Percentiles rank a stretch among this genome's conserved stretches.
These are phyloP conservation scores for Dicranocentrus wangi DNA, from an alignment of 2,888 invertebrate species.

Conservation along the genomic window DNA sequence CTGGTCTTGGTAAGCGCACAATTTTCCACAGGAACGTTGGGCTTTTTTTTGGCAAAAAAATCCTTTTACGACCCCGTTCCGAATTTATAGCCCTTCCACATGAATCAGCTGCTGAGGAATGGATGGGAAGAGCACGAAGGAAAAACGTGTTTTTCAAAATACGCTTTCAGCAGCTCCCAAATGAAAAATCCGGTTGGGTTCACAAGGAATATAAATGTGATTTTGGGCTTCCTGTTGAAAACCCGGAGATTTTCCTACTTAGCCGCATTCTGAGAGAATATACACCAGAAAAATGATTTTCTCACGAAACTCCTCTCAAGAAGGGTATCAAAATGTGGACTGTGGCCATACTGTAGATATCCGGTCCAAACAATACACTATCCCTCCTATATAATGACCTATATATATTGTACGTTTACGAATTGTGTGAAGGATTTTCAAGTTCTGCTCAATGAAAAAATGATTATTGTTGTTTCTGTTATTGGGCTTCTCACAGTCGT, in stretches of 20 bases:
- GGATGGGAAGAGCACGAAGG: slow-evolving; percentile 12
- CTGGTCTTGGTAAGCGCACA: background rate
- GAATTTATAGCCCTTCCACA: slow-evolving; percentile 63
- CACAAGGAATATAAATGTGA: slow-evolving; percentile 50
- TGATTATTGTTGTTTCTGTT: background rate
- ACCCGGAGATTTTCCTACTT: too few species aligned
- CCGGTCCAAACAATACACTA: too few species aligned
- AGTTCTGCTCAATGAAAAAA: background rate
- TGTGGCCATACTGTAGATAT: too few species aligned
- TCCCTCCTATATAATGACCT: too few species aligned
- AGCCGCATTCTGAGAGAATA: too few species aligned
- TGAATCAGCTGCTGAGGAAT: slow-evolving; percentile 62
- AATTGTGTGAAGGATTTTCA: too few species aligned
- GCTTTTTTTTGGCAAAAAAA: slow-evolving; percentile 59
- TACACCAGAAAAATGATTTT: slow-evolving; percentile 22
- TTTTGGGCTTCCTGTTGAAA: slow-evolving; percentile 18
- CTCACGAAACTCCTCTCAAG: slow-evolving; percentile 4
- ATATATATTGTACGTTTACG: too few species aligned
- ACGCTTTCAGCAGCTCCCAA: slow-evolving; percentile 31
- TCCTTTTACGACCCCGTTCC: slow-evolving; percentile 62
- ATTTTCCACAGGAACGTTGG: slow-evolving; percentile 7
- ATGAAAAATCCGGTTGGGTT: slow-evolving; percentile 51
- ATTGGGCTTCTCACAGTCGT: too few species aligned
- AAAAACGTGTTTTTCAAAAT: slow-evolving; percentile 1
- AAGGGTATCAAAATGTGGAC: too few species aligned